Conservation (phyloP, 2,797 vertebrate genomes). For the Falco naumanni region DNA sequence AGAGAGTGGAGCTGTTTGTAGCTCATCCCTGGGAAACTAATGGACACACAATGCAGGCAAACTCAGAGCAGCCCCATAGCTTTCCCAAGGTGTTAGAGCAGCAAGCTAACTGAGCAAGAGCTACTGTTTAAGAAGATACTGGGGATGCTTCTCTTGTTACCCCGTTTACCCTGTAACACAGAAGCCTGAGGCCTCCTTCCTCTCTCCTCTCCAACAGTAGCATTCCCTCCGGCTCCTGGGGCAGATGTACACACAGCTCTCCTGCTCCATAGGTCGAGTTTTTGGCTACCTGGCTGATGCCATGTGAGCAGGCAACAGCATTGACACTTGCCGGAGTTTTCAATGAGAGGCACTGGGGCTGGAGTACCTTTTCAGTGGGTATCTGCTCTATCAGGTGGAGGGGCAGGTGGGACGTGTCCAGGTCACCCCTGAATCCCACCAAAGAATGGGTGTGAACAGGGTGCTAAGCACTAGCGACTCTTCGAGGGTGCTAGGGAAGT, state of each 20-base stretch:
- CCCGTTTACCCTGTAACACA: not conserved
- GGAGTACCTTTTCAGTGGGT: not conserved
- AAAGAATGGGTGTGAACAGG: not conserved
- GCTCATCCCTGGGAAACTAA: not conserved
- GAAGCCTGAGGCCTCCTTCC: rapidly evolving
- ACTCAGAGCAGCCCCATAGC: not conserved
- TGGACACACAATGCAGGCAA: rapidly evolving
- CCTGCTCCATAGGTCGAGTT: not conserved
- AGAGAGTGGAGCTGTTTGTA: not conserved
- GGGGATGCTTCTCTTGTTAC: rapidly evolving
- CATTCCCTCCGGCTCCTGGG: not conserved
- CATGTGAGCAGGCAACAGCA: not conserved
- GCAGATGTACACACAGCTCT: not conserved
- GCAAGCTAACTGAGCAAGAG: not conserved
- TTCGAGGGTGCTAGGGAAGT: not conserved
- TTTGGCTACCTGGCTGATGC: not conserved
- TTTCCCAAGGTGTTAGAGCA: not conserved
- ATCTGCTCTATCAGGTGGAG: rapidly evolving
- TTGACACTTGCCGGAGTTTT: rapidly evolving
- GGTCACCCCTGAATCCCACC: not conserved
- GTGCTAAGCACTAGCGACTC: not conserved
- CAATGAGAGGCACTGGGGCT: rapidly evolving
- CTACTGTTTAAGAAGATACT: not conserved
- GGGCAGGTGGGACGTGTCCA: not conserved
- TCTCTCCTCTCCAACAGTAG: not conserved